Evolutionary conservation across 1,140 invertebrate species (phyloP), one percentile per base, ranked within the genome.

Genomic region (Drosophila nigromelanica): DNA sequence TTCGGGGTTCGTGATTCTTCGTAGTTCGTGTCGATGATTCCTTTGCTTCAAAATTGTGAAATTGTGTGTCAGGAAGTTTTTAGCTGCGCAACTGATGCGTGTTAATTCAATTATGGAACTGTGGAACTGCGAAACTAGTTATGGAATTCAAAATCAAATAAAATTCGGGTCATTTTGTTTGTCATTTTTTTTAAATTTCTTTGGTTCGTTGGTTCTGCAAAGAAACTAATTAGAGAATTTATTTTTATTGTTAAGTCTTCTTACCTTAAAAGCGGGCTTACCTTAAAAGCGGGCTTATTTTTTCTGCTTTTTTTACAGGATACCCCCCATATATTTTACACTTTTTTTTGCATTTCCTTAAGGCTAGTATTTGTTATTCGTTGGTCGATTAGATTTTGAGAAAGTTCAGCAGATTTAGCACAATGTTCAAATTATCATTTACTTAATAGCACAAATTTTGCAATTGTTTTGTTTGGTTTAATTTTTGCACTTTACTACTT

Each of bases 21-120:
- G 39, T 40, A n/a, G 6, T 6, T 40, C 14, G 33, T 50, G 33
- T 39, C 5, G 8, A 50, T 39, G 30, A 61, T 61, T 61, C 59
- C 59, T 61, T 40, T 50, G 59, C 45, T 37, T 48, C 27, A 27
- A 10, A 18, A 6, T 47, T 8, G 42, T 45, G n/a, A n/a, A n/a
- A n/a, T n/a, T n/a, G n/a, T n/a, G n/a, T n/a, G n/a, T n/a, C n/a
- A n/a, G n/a, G n/a, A n/a, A n/a, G n/a, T n/a, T n/a, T n/a, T n/a
- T 55, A 64, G 39, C 61, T 54, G 40, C 61, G 61, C 61, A 64
- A 64, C 50, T 45, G 50, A 35, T 63, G 15, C 12, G 35, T 40
- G 11, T 27, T 2, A 12, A n/a, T 27, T 8, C 5, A 30, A 27
- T 18, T 7, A 14, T 48, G 12, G 24, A 14, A n/a, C n/a, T 4